These are phyloP conservation scores for Poliocrania exsul DNA, from an alignment of 2,797 vertebrate species.

Conservation along the genomic window DNA sequence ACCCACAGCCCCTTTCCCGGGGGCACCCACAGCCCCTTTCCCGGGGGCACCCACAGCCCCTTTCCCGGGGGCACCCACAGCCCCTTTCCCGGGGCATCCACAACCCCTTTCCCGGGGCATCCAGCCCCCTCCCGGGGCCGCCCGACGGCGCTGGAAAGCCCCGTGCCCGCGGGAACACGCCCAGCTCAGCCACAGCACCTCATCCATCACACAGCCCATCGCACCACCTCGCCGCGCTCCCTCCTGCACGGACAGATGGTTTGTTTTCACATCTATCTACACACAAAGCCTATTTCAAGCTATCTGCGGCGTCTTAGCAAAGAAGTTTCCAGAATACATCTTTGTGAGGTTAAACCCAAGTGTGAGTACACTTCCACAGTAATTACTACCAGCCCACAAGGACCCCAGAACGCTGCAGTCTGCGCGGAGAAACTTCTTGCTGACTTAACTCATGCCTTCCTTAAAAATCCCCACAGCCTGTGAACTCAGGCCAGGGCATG, in stretches of 20 bases:
- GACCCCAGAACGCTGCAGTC: background rate
- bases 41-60: background rate
- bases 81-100: too few species aligned
- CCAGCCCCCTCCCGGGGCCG: background rate
- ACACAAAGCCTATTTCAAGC: background rate
- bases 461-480: background rate
- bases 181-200: background rate
- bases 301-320: background rate
- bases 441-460: background rate
- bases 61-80: background rate
- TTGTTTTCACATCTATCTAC: background rate
- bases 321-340: slow-evolving; percentile 34
- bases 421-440: background rate
- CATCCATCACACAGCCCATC: background rate
- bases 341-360: background rate
- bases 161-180: background rate
- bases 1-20: background rate
- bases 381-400: slow-evolving; percentile 37
- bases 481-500: background rate
- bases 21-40: background rate
- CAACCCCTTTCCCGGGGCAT: background rate
- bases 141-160: rapidly evolving
- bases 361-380: background rate
- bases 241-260: rapidly evolving
- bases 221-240: rapidly evolving